A percentile compares a stretch with the other conserved stretches of the same genome.
These are phyloP conservation scores for Trididemnum clinides DNA, from an alignment of 23 tunicate species.

Conservation along the genomic window DNA sequence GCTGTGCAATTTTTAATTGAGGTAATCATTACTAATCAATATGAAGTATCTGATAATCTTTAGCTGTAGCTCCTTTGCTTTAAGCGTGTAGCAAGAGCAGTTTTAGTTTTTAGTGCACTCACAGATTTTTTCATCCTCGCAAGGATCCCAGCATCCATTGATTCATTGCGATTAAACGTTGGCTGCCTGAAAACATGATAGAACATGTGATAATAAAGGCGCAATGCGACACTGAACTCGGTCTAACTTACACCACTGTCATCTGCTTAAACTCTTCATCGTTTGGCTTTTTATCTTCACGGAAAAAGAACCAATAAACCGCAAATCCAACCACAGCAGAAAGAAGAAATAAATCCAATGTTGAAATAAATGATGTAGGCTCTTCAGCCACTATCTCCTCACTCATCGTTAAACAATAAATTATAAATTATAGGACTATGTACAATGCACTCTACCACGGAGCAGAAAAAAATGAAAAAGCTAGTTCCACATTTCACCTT, in stretches of 20 bases:
- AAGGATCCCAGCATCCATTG: conserved; percentile 66
- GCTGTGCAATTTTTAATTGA: too few relatives aligned
- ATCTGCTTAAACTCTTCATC: conserved; percentile 80
- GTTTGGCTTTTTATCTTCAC: conserved; percentile 69
- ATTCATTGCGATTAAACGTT: conserved; percentile 49
- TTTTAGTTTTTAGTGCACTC: too few relatives aligned
- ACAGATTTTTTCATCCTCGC: conserved; percentile 86
- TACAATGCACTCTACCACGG: background rate
- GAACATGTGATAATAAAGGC: background rate
- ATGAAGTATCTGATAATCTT: too few relatives aligned
- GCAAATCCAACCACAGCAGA: conserved; percentile 71
- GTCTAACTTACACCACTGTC: conserved; percentile 71
- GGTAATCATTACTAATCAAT: too few relatives aligned
- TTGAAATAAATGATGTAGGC: conserved; percentile 55
- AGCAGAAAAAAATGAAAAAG: too few relatives aligned
- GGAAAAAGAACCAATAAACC: conserved; percentile 81
- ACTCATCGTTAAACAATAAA: background rate
- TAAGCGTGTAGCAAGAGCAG: too few relatives aligned
- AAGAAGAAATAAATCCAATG: conserved; percentile 74
- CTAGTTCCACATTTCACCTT: too few relatives aligned
- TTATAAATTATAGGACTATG: background rate
- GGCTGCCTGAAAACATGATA: conserved; percentile 50
- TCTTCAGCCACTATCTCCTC: conserved; percentile 38
- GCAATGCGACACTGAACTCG: background rate
- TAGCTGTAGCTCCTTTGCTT: too few relatives aligned